A percentile compares a stretch with the other conserved stretches of the same genome.
Evolutionary conservation across 2,888 invertebrate species (phyloP).

Genomic region (Caenorhabditis imperialis): DNA sequence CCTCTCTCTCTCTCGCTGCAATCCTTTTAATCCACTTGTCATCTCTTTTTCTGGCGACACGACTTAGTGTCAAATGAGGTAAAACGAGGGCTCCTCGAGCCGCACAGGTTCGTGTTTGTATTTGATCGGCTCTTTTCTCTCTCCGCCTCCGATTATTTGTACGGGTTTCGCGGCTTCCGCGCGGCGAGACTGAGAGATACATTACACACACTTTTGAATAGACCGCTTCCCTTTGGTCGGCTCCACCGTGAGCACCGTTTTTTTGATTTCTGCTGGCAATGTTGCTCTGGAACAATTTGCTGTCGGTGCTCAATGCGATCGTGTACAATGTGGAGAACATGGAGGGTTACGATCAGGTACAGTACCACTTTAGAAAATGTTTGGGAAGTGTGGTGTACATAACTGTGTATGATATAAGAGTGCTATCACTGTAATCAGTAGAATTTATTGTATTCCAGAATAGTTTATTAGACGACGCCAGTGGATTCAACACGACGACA

Average conservation of each 20-base stretch:
- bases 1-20: background rate
- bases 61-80: slow-evolving; percentile 48
- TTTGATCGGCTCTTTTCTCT: slow-evolving; percentile 21
- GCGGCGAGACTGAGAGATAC: slow-evolving; percentile 42
- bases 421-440: too few species aligned
- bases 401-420: too few species aligned
- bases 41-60: slow-evolving; percentile 42
- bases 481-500: slow-evolving; percentile 23
- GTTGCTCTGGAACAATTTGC: slow-evolving; percentile 53
- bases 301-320: slow-evolving; percentile 49
- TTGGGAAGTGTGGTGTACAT: too few species aligned
- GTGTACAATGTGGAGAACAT: slow-evolving; percentile 43
- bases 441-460: slow-evolving; percentile 13
- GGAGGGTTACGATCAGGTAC: slow-evolving; percentile 24
- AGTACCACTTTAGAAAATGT: too few species aligned
- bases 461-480: slow-evolving; percentile 22
- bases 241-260: slow-evolving; percentile 10
- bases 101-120: slow-evolving; percentile 17
- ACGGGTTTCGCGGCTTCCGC: slow-evolving; percentile 53
- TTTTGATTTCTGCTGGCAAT: slow-evolving; percentile 33
- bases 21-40: slow-evolving; percentile 43
- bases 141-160: slow-evolving; percentile 33
- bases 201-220: slow-evolving; percentile 46
- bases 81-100: background rate
- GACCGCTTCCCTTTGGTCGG: slow-evolving; percentile 35